phyloP scores from a whole-genome alignment of 2,113 vertebrate genomes.

The Saimiri boliviensis region DNA sequence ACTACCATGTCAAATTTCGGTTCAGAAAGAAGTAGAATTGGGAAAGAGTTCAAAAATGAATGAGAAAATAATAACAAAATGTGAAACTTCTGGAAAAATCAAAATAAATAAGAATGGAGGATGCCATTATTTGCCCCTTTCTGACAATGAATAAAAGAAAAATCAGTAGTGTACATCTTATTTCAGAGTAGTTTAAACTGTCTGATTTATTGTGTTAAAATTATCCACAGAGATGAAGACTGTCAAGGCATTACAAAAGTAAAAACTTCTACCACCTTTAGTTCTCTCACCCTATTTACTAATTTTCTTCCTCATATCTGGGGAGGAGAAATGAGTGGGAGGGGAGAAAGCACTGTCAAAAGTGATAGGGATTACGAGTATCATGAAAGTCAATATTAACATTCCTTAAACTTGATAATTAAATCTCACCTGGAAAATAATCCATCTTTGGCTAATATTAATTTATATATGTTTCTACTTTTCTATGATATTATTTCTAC shows the following conservation, averaged over 20 bases:
- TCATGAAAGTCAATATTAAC: background rate
- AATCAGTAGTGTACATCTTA: background rate
- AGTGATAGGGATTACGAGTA: background rate
- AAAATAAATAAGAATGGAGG: background rate
- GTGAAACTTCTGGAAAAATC: background rate
- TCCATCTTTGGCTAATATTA: background rate
- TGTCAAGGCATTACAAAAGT: background rate
- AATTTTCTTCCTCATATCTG: background rate
- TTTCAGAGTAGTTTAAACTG: background rate
- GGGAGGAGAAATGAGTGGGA: background rate
- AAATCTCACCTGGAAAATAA: slow-evolving; percentile 16
- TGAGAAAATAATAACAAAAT: background rate
- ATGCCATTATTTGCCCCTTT: background rate
- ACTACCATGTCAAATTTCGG: background rate
- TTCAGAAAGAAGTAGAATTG: background rate
- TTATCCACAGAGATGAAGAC: background rate
- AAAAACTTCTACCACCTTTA: background rate
- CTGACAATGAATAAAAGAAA: background rate
- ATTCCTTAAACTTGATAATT: background rate
- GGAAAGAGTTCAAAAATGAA: background rate
- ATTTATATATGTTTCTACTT: background rate
- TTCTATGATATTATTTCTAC: background rate
- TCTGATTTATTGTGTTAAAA: background rate
- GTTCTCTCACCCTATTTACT: background rate
- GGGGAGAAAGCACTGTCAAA: background rate